Percentiles rank a stretch among this genome's conserved stretches.
phyloP scores from a whole-genome alignment of 2,888 invertebrate species.

The Lamproptera curius region DNA sequence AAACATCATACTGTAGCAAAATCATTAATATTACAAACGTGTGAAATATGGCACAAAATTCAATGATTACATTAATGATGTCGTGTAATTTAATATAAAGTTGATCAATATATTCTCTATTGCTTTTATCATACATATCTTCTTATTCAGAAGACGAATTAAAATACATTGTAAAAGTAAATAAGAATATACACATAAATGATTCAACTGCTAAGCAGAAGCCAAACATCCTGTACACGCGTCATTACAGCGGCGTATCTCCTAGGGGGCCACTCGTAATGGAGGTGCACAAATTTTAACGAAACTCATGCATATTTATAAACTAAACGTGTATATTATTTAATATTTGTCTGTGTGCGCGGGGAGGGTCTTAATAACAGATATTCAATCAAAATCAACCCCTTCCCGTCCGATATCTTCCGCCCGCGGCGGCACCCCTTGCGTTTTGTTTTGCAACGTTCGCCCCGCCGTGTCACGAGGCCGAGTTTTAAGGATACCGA shows the following conservation, averaged over 20 bases:
- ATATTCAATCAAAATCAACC: conserved; percentile 78
- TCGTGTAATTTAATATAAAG: too few relatives aligned
- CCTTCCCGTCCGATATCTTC: conserved; percentile 74
- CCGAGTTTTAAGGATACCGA: conserved; percentile 26
- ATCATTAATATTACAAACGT: too few relatives aligned
- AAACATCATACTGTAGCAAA: too few relatives aligned
- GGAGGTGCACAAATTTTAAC: conserved; percentile 56
- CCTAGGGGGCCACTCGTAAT: conserved; percentile 20
- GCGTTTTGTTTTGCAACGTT: conserved; percentile 50
- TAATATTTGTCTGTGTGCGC: conserved; percentile 62
- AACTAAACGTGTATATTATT: conserved; percentile 71
- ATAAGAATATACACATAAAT: too few relatives aligned
- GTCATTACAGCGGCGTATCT: too few relatives aligned
- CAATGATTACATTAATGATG: too few relatives aligned
- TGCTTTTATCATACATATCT: too few relatives aligned
- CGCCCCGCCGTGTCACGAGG: conserved; percentile 25
- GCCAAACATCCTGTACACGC: conserved; percentile 7
- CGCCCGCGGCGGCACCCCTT: conserved; percentile 62
- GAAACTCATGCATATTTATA: conserved; percentile 76
- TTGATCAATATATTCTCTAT: too few relatives aligned
- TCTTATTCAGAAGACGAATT: too few relatives aligned
- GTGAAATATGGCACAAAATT: too few relatives aligned
- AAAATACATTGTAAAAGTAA: too few relatives aligned
- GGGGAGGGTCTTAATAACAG: conserved; percentile 73
- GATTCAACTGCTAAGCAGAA: too few relatives aligned